Evolutionary conservation across 2,888 invertebrate species (phyloP), one percentile per base, ranked within the genome.

Genomic region (Steromphala cineraria): DNA sequence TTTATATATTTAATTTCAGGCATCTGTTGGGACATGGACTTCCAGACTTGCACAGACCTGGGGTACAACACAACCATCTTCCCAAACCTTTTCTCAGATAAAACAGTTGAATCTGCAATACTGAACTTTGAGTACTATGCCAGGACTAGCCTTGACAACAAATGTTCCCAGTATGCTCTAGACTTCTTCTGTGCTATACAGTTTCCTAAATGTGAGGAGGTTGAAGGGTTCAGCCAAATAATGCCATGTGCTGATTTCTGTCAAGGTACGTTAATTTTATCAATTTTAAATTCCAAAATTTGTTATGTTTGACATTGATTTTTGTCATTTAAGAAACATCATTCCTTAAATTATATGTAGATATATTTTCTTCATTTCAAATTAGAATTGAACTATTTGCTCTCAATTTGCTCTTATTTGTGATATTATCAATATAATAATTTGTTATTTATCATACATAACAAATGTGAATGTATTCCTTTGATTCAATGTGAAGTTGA

Each of bases 121-220:
- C 31, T 62, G 8, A 81, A 46, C 24, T 87, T 87, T 53, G 80
- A 81, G 0, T 31, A 40, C 0, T 76, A 76, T 13, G 77, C 83
- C 0, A 40, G 40, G 1, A 8, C 24, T 7, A 78, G 84, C 17
- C 19, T 76, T 15, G 79, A 84, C 24, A 71, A 81, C 21, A 71
- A 80, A 4, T 89, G 88, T 55, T 86, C 87, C 17, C 74, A 83
- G 19, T 56, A 78, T 5, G 82, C 84, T 1, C 76, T 86, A 2
- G 77, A 83, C 8, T 87, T 85, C 56, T 62, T 88, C 21, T 89
- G 89, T 78, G 83, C 83, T 1, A n/a, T 85, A 21, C 79, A 85
- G 31, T 86, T 86, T 24, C 85, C 86, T 0, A 82, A 81, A 28
- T 87, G 87, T 83, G 81, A 87, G 40, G 53, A 55, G 15, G 17